Evolutionary conservation across 2,888 invertebrate species (phyloP).

Genomic region (Scaptomyza polygonia): DNA sequence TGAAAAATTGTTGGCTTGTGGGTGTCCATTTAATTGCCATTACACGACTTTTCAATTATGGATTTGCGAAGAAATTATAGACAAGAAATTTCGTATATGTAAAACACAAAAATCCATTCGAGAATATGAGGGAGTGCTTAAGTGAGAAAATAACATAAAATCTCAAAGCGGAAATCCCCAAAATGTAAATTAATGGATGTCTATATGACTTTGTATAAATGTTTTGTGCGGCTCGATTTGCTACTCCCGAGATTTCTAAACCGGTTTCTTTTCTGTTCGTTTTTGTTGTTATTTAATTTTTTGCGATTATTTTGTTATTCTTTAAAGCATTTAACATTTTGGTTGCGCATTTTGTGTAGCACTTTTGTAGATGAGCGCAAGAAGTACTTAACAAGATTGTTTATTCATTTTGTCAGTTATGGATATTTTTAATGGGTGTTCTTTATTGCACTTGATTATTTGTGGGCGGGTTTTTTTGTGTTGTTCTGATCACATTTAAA

Average conservation of each 20-base stretch:
- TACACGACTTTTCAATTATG: conserved; percentile 70
- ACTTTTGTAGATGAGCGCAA: not conserved
- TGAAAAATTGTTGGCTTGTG: conserved; percentile 26
- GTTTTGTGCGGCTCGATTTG: conserved; percentile 29
- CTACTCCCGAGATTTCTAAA: conserved; percentile 51
- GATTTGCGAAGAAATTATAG: conserved; percentile 47
- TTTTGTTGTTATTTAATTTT: conserved; percentile 22
- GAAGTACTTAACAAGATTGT: conserved; percentile 2
- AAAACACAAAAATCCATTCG: not conserved
- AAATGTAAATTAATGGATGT: conserved; percentile 76
- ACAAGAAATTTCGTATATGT: not conserved
- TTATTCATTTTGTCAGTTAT: conserved; percentile 20
- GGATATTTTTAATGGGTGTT: not conserved
- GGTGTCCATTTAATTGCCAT: conserved; percentile 49
- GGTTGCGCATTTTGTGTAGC: conserved; percentile 46
- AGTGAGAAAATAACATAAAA: conserved; percentile 20
- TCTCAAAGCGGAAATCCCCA: conserved; percentile 64
- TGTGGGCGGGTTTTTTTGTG: conserved; percentile 13
- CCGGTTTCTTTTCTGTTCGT: conserved; percentile 59
- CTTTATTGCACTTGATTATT: conserved; percentile 25
- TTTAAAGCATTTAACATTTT: conserved; percentile 37
- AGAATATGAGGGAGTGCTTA: not conserved
- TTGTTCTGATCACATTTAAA: conserved; percentile 9
- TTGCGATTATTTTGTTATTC: conserved; percentile 46
- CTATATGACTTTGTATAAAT: conserved; percentile 38